Percentiles rank a stretch among this genome's conserved stretches.
phyloP scores from a whole-genome alignment of 1,140 invertebrate species.

The Temnothorax nylanderi region DNA sequence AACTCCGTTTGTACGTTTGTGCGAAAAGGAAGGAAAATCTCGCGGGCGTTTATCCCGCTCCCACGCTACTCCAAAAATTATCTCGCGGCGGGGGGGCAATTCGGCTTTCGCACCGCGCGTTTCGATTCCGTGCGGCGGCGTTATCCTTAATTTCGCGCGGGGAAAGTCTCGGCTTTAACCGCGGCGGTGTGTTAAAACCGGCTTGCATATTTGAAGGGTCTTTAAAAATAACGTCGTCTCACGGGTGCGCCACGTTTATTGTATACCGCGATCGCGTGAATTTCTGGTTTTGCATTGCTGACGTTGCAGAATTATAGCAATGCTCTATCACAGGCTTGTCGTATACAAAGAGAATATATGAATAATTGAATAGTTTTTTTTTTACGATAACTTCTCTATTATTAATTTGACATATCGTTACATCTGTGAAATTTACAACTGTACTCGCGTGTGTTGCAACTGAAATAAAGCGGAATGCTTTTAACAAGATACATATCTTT shows the following conservation, averaged over 20 bases:
- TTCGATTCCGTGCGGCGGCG: too few relatives aligned
- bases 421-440: not conserved
- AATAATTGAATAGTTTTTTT: not conserved
- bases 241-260: not conserved
- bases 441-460: not conserved
- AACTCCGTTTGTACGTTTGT: not conserved
- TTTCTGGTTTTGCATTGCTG: not conserved
- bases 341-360: not conserved
- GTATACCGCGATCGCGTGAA: not conserved
- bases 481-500: not conserved
- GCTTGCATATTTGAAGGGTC: not conserved
- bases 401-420: not conserved
- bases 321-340: not conserved
- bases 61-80: not conserved
- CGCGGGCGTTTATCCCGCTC: not conserved
- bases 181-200: not conserved
- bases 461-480: not conserved
- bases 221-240: constrained; percentile 3
- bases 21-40: not conserved
- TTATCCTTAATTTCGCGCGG: not conserved
- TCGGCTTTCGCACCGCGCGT: not conserved
- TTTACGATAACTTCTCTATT: not conserved
- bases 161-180: not conserved
- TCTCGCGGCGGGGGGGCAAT: not conserved
- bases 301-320: not conserved